These are phyloP conservation scores for Drosophila melanogaster DNA, from an alignment of 1,140 invertebrate species.

Conservation along the genomic window DNA sequence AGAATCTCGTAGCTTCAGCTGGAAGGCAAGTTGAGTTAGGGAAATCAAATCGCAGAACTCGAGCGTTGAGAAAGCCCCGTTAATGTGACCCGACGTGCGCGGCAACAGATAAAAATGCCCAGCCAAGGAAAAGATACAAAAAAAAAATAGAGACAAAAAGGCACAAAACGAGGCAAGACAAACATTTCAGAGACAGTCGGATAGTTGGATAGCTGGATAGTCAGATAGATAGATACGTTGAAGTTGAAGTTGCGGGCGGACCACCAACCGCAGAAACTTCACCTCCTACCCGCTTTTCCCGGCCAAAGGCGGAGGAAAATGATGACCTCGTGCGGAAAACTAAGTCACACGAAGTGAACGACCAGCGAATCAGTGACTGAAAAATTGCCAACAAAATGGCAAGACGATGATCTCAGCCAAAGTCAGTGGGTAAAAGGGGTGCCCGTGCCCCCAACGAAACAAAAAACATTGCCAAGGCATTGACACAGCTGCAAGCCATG, in stretches of 20 bases:
- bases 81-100: slow-evolving; percentile 77
- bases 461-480: slow-evolving; percentile 42
- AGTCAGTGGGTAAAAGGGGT: slow-evolving; percentile 25
- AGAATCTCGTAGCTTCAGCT: slow-evolving; percentile 1
- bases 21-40: slow-evolving; percentile 39
- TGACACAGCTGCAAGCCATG: slow-evolving; percentile 69
- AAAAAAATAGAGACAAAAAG: slow-evolving; percentile 30
- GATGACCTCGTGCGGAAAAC: slow-evolving; percentile 78
- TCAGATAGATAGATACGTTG: slow-evolving; percentile 50
- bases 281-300: not conserved
- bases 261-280: slow-evolving; percentile 52
- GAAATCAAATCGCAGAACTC: slow-evolving; percentile 79
- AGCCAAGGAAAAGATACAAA: slow-evolving; percentile 12
- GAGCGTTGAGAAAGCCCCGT: slow-evolving; percentile 78
- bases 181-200: slow-evolving; percentile 58
- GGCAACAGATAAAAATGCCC: slow-evolving; percentile 69
- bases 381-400: slow-evolving; percentile 69
- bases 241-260: slow-evolving; percentile 64
- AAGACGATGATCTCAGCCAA: slow-evolving; percentile 48
- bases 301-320: slow-evolving; percentile 32
- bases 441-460: not conserved
- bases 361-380: slow-evolving; percentile 65
- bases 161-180: slow-evolving; percentile 49
- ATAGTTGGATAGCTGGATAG: slow-evolving; percentile 16
- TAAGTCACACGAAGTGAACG: slow-evolving; percentile 71